A percentile compares a stretch with the other conserved stretches of the same genome.
Evolutionary conservation across 2,888 invertebrate genomes (phyloP).

Genomic region (Calephelis perditalis): DNA sequence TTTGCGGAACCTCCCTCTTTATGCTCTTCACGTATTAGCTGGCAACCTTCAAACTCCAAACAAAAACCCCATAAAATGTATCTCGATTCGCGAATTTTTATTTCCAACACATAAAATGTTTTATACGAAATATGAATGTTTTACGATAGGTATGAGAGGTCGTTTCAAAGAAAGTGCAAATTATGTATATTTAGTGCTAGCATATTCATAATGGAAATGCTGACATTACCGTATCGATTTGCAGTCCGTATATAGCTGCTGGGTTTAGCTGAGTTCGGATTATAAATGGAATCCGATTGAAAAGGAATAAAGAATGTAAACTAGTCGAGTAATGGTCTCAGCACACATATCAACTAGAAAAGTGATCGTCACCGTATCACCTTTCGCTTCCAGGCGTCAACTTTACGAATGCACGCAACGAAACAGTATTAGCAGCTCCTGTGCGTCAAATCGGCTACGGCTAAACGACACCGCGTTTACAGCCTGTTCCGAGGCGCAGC

Average conservation of each 20-base stretch:
- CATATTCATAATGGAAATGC: constrained; percentile 15
- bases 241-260: constrained; percentile 19
- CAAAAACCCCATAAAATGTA: constrained; percentile 6
- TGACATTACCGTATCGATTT: constrained; percentile 2
- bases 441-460: too few relatives aligned
- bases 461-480: too few relatives aligned
- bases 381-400: too few relatives aligned
- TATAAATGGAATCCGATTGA: constrained; percentile 42
- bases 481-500: too few relatives aligned
- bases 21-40: constrained; percentile 23
- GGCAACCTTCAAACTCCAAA: constrained; percentile 13
- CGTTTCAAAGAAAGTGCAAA: constrained; percentile 15
- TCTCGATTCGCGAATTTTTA: constrained; percentile 1
- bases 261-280: constrained; percentile 16
- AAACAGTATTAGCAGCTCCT: too few relatives aligned
- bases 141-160: constrained; percentile 19
- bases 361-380: too few relatives aligned
- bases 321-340: constrained; percentile 24
- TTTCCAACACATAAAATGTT: constrained; percentile 14
- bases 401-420: too few relatives aligned
- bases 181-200: constrained; percentile 4
- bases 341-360: too few relatives aligned
- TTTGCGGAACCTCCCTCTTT: constrained; percentile 37
- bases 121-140: constrained; percentile 18
- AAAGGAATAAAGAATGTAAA: constrained; percentile 36